Evolutionary conservation across 2,888 invertebrate species (phyloP).

Genomic region (Cerastis rubricosa): DNA sequence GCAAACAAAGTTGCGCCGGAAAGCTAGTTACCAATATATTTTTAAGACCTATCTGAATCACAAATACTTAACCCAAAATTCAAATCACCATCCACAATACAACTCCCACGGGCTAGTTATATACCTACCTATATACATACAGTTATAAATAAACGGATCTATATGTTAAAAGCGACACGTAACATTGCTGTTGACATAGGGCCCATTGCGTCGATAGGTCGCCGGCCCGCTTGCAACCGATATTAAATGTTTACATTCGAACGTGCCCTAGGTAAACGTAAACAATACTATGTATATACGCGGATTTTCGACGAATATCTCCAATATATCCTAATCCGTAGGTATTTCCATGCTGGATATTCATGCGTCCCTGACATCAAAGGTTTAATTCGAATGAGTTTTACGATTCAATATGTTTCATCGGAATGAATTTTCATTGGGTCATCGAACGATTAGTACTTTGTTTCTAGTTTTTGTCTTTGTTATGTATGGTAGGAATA

Average conservation of each 20-base stretch:
- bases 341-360: slow-evolving; percentile 70
- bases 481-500: not conserved
- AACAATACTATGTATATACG: slow-evolving; percentile 72
- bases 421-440: slow-evolving; percentile 40
- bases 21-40: too few relatives aligned
- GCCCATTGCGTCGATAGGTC: slow-evolving; percentile 65
- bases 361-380: slow-evolving; percentile 68
- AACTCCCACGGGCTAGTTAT: slow-evolving; percentile 27
- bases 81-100: slow-evolving; percentile 7
- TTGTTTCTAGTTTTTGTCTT: slow-evolving; percentile 9
- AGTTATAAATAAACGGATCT: slow-evolving; percentile 61
- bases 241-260: slow-evolving; percentile 86
- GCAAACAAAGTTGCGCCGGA: too few relatives aligned
- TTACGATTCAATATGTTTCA: slow-evolving; percentile 43
- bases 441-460: slow-evolving; percentile 9
- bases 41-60: not conserved
- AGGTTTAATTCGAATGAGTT: too few relatives aligned
- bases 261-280: slow-evolving; percentile 78
- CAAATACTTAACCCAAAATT: slow-evolving; percentile 8
- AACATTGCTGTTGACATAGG: slow-evolving; percentile 68
- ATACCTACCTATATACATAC: not conserved
- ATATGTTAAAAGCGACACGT: slow-evolving; percentile 65
- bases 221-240: slow-evolving; percentile 75
- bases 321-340: slow-evolving; percentile 69
- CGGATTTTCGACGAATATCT: slow-evolving; percentile 77